Base-by-base conservation (phyloP, 2,888 invertebrate species). In the Sepioteuthis lessoniana region DNA sequence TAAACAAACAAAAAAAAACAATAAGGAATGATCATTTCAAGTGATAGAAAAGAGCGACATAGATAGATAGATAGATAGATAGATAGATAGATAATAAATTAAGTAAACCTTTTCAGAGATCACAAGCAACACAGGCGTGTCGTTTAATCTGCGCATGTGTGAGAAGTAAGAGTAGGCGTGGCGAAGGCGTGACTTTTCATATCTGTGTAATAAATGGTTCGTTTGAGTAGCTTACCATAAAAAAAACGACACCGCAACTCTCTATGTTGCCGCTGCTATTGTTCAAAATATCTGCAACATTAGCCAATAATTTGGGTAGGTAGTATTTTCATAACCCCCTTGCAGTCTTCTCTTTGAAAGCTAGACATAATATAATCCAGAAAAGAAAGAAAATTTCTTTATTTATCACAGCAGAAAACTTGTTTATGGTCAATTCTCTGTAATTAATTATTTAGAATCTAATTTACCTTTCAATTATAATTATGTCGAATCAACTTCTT, bases 201-300 rank as follows among this genome's bases (percentile, higher is more conserved):
- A n/a, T 76, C 19, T 76, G 76, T n/a, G n/a, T 76, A 76, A 76
- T 76, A 76, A 76, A 76, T 35, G 76, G n/a, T 76, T 76, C n/a
- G 76, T n/a, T 35, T 76, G n/a, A 76, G 16, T 76, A 10, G n/a
- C 76, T 76, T 76, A n/a, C 76, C n/a, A 76, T 76, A 76, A 76
- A 76, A 76, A 76, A n/a, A 42, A 42, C 42, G 76, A 76, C 16
- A 16, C n/a, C 76, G 76, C 76, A 76, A 76, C 76, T 76, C n/a
- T 76, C 76, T n/a, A n/a, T 16, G 76, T 76, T 76, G 76, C 76
- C n/a, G n/a, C n/a, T 76, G 76, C 76, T 76, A n/a, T 76, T 76
- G 76, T 76, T 76, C n/a, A 35, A 76, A 76, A 76, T 76, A 76
- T 76, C n/a, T n/a, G 76, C 76, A 76, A 13, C n/a, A 76, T n/a